Evolutionary conservation across 2,797 vertebrate genomes (phyloP), one percentile per base, ranked within the genome.

Genomic region (Acanthurus tractus): DNA sequence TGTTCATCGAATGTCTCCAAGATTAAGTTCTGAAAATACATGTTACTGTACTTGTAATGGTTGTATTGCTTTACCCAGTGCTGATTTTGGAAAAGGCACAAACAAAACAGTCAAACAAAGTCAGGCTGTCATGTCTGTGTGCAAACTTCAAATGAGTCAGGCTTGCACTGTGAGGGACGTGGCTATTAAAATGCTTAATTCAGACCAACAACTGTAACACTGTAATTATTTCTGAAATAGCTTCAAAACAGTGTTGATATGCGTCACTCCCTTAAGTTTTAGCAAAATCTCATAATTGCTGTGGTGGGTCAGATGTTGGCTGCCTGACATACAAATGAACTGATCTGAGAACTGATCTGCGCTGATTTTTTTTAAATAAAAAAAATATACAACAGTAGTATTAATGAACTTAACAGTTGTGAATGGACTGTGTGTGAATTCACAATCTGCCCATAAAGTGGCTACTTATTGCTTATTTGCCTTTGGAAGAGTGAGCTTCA

Each of bases 101-200:
- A 15, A 17, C 2, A 29, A 49, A 40, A 2, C 3, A 66, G 22
- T 42, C 29, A 40, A 36, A n/a, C 52, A 45, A 2, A 45, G n/a
- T 29, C 23, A 63, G 22, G 54, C 8, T 54, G 6, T 48, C 45
- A 75, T 0, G 14, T 15, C 48, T 36, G 8, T 42, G 52, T 8
- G 15, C 22, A 56, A 20, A 34, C 52, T 46, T 53, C 10, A n/a
- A 72, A 64, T 64, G 45, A 61, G 67, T 82, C 49, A 38, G 20
- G 64, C 38, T 34, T 44, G 44, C 45, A 55, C 36, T 53, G 50
- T 42, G 25, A 20, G 48, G 52, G 36, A 66, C 46, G 44, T 45
- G 67, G 34, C 56, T 50, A 66, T 80, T 71, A 63, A 78, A 78
- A 63, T 48, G 57, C 49, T 63, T 67, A 25, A 79, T 63, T 72